Evolutionary conservation across 1,140 invertebrate species (phyloP).

Genomic region (Megalopta genalis): DNA sequence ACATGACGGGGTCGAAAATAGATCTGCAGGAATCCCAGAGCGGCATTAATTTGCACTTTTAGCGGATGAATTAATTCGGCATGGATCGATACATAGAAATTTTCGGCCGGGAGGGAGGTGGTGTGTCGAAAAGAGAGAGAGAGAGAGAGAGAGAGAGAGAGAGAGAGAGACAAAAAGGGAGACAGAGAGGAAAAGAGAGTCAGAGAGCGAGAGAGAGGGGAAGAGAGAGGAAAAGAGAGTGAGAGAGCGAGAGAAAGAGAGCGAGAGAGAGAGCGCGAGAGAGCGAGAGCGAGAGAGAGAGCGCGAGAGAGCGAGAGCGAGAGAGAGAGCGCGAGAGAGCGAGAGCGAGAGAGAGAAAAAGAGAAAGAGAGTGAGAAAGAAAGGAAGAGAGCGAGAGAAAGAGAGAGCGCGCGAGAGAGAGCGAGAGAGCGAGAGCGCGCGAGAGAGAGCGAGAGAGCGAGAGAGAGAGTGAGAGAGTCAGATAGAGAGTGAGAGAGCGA

Average conservation of each 20-base stretch:
- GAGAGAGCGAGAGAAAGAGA: not conserved
- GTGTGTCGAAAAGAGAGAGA: too few relatives aligned
- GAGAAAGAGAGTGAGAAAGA: not conserved
- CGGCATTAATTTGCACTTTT: constrained; percentile 19
- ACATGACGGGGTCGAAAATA: not conserved
- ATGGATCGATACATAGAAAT: constrained; percentile 5
- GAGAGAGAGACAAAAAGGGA: not conserved
- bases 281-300: not conserved
- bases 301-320: too few relatives aligned
- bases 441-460: not conserved
- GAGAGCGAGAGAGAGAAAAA: not conserved
- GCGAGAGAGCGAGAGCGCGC: not conserved
- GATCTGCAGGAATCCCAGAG: not conserved
- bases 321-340: not conserved
- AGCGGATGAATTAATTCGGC: not conserved
- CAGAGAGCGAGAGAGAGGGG: not conserved
- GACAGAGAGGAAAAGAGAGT: too few relatives aligned
- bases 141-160: not conserved
- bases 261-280: too few relatives aligned
- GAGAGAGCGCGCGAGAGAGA: not conserved
- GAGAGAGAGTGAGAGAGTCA: not conserved
- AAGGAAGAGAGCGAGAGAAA: not conserved
- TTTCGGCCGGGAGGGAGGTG: too few relatives aligned
- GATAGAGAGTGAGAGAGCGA: too few relatives aligned
- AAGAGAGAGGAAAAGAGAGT: not conserved